Percentiles rank a stretch among this genome's conserved stretches.
Conservation (phyloP, 2,113 vertebrate genomes). For the Syngnathus scovelli region DNA sequence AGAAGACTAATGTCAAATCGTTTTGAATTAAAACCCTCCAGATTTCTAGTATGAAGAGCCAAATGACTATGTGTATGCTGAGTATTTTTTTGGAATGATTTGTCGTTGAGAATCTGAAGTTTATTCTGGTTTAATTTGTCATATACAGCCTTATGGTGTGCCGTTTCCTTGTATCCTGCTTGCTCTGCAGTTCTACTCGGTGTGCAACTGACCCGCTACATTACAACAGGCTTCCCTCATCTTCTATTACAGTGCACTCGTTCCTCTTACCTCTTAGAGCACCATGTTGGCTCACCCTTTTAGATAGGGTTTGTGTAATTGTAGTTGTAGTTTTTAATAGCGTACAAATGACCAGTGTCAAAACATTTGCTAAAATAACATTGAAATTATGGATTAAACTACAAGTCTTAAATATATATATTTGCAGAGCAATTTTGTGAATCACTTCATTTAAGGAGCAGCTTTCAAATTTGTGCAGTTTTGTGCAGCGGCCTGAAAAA, state of each 20-base stretch:
- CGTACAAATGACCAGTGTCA: no score
- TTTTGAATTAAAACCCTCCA: neutral
- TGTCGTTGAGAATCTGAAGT: neutral
- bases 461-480: no score
- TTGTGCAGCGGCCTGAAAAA: no score
- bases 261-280: conserved; percentile 42
- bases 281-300: conserved; percentile 15
- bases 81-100: neutral
- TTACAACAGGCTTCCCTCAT: conserved; percentile 42
- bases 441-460: no score
- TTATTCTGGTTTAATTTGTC: conserved; percentile 6
- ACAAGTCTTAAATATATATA: no score
- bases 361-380: no score
- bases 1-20: neutral
- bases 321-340: neutral
- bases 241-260: conserved; percentile 43
- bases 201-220: conserved; percentile 46
- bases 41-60: neutral
- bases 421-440: no score
- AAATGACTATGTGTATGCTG: neutral
- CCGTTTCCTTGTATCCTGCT: conserved; percentile 13
- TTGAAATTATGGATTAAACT: no score
- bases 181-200: conserved; percentile 27
- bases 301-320: neutral
- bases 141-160: conserved; percentile 5